Percentiles rank a stretch among this genome's conserved stretches.
phyloP scores from a whole-genome alignment of 2,113 vertebrate species.

The Nerophis lumbriciformis region DNA sequence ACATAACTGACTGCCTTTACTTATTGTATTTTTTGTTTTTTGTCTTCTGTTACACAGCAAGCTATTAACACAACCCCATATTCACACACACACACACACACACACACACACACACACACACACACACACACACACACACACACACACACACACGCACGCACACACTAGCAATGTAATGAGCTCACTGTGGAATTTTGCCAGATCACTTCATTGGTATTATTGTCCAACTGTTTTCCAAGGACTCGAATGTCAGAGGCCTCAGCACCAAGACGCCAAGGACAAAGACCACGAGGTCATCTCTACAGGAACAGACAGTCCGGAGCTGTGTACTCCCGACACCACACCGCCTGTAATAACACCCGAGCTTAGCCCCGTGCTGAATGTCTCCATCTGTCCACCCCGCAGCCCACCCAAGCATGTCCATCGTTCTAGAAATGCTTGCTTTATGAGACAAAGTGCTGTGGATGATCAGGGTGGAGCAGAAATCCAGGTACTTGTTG shows the following conservation, averaged over 20 bases:
- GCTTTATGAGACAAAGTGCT: conserved; percentile 87
- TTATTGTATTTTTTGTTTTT: conserved; percentile 9
- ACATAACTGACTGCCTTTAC: conserved; percentile 1
- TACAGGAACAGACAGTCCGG: conserved; percentile 88
- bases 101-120: conserved; percentile 4
- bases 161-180: conserved; percentile 4
- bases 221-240: conserved; percentile 65
- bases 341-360: conserved; percentile 89
- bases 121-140: conserved; percentile 6
- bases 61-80: conserved; percentile 16
- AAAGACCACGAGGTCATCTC: conserved; percentile 88
- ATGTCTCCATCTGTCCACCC: conserved; percentile 80
- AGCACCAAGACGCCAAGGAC: conserved; percentile 83
- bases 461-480: conserved; percentile 83
- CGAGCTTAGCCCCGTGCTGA: conserved; percentile 86
- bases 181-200: conserved; percentile 24
- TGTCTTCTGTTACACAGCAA: conserved; percentile 23
- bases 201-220: conserved; percentile 31
- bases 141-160: background rate
- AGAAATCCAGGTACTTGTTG: conserved; percentile 93
- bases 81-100: background rate
- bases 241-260: conserved; percentile 88
- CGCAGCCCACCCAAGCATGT: conserved; percentile 71
- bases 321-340: conserved; percentile 92
- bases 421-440: conserved; percentile 79